A percentile compares a stretch with the other conserved stretches of the same genome.
Conservation (phyloP, 1,140 invertebrate genomes). For the Cephus cinctus region DNA sequence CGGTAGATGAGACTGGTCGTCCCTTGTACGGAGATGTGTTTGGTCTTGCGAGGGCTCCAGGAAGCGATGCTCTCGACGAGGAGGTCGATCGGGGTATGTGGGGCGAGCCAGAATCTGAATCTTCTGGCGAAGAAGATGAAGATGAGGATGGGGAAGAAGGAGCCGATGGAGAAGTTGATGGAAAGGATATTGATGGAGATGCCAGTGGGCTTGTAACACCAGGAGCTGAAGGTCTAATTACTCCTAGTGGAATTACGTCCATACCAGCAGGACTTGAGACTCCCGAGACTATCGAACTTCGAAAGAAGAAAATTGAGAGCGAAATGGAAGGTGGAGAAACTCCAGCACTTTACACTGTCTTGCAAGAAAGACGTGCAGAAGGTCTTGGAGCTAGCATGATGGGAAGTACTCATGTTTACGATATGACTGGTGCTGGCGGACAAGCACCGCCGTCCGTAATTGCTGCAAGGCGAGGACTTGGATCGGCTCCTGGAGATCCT, state of each 20-base stretch:
- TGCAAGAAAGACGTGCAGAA: slow-evolving; percentile 93
- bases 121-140: slow-evolving; percentile 84
- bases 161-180: slow-evolving; percentile 65
- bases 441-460: slow-evolving; percentile 58
- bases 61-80: slow-evolving; percentile 72
- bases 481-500: slow-evolving; percentile 41
- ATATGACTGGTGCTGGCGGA: slow-evolving; percentile 71
- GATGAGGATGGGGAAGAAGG: slow-evolving; percentile 77
- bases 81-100: slow-evolving; percentile 91
- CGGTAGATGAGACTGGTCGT: slow-evolving; percentile 96
- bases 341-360: slow-evolving; percentile 87
- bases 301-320: slow-evolving; percentile 95
- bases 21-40: slow-evolving; percentile 99
- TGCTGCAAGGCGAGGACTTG: slow-evolving; percentile 45
- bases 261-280: slow-evolving; percentile 96
- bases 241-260: slow-evolving; percentile 93
- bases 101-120: slow-evolving; percentile 97
- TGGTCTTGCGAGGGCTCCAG: slow-evolving; percentile 61
- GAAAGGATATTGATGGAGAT: slow-evolving; percentile 69
- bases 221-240: slow-evolving; percentile 86
- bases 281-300: slow-evolving; percentile 95
- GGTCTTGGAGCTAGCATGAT: slow-evolving; percentile 94
- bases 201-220: slow-evolving; percentile 74
- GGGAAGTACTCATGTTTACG: slow-evolving; percentile 97
- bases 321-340: slow-evolving; percentile 96